Base-by-base conservation (phyloP, 2,797 vertebrate species). In the Falco columbarius region DNA sequence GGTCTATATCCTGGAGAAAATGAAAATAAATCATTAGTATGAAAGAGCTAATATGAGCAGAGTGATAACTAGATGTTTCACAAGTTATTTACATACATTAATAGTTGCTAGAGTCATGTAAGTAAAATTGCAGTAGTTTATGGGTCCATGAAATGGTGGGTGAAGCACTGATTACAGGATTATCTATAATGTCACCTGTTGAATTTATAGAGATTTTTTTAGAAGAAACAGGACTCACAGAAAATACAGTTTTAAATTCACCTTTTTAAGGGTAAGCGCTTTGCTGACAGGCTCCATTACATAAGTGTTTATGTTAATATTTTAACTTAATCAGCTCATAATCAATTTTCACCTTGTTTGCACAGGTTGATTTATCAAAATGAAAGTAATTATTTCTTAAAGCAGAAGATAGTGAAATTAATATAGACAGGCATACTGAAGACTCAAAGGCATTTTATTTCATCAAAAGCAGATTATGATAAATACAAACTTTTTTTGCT, bases 1-100 rank as follows among this genome's bases (percentile, higher is more conserved):
- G 97, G 97, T 98, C 98, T 98, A 98, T 98, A 97, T 97, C 98
- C 99, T 99, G 98, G 96, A 98, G 98, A 97, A 98, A 98, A 99
- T 95, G 98, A 98, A 98, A 98, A 98, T 96, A 98, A 97, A 98
- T 98, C 98, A 98, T 99, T 98, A 98, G 95, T 96, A 96, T 72
- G 94, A 98, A 97, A 86, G 86, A 97, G 74, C 96, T 97, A 94
- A 98, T 97, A 97, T 96, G 97, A 97, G 94, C 95, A 98, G 95
- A 97, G 89, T 89, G 93, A 97, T 97, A 98, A 98, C 97, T 96
- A 97, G 94, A 96, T 97, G 86, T 96, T 98, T 97, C 95, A 97
- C 93, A 98, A 94, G 21, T 96, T 97, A 97, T 87, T 90, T 96
- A 95, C 89, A 95, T 96, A 96, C 89, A 98, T 97, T 97, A 97